Base-by-base conservation (phyloP, 2,113 vertebrate genomes). In the Turdus rufiventris region DNA sequence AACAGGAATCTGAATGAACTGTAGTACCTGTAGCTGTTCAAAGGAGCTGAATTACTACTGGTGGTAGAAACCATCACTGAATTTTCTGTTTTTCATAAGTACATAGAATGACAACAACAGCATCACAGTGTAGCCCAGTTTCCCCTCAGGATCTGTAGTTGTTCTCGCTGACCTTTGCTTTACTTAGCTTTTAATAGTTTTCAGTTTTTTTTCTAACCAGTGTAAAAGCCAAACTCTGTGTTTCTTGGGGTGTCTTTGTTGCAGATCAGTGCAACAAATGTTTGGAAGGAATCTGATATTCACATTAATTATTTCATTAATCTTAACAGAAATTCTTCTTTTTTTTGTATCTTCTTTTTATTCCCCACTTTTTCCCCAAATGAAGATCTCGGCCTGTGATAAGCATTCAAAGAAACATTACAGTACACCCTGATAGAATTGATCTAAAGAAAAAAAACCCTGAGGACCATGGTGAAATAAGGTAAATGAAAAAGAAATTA, bases 381-480 rank as follows among this genome's bases (percentile, higher is more conserved):
- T 77, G 34, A 94, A 99, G 99, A 93, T 97, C 99, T 81, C 98
- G 98, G 74, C 98, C 99, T 48, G 98, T 99, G 74, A 96, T 99
- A 95, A 99, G 94, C 88, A 98, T 99, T 85, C 97, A 72, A 86
- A 99, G 97, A 97, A 98, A 96, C 33, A 91, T 99, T 93, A 98
- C 94, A 85, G 98, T 98, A 79, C 98, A 97, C 63, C 99, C 99
- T 38, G 95, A 88, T 47, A 98, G 70, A 95, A 98, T 98, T 91
- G 98, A 98, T 81, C 96, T 98, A n/a, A 98, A 96, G 95, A 97
- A 96, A 95, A 98, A 97, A 85, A 97, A 97, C 96, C 97, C 98
- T 48, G 95, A 92, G 96, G 90, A 98, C 13, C 97, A 97, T 4
- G 98, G 97, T 43, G 98, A 97, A 88, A 98, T 99, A 94, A 99